phyloP scores from a whole-genome alignment of 2,888 invertebrate species.

The Carterocephalus palaemon region DNA sequence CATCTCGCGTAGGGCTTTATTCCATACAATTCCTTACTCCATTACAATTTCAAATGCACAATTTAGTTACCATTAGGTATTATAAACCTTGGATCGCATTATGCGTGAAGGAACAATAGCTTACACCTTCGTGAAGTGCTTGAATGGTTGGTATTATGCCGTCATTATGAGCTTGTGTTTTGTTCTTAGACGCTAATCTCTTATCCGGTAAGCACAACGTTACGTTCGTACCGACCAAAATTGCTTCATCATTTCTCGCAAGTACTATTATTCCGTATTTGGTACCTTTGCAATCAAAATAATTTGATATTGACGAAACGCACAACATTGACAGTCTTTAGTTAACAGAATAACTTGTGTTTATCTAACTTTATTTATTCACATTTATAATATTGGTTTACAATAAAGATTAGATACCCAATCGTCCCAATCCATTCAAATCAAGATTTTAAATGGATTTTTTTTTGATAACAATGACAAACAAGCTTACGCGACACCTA shows the following conservation, averaged over 20 bases:
- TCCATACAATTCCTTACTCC: constrained; percentile 11
- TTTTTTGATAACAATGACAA: no score
- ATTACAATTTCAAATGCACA: constrained; percentile 21
- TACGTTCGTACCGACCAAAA: not conserved
- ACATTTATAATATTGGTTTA: no score
- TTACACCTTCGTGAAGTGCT: constrained; percentile 7
- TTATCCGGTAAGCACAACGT: not conserved
- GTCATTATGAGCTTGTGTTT: constrained; percentile 19
- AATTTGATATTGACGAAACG: no score
- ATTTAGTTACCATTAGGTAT: constrained; percentile 15
- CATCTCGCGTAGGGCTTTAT: constrained; percentile 6
- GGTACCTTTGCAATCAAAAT: no score
- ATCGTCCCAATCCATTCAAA: no score
- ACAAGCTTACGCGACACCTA: no score
- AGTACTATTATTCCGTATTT: no score
- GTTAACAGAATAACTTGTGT: no score
- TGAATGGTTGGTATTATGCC: constrained; percentile 11
- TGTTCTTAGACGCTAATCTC: constrained; percentile 10
- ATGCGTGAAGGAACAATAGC: constrained; percentile 20
- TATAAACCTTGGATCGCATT: constrained; percentile 16
- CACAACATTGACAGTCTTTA: no score
- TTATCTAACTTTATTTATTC: no score
- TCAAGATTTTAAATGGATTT: no score
- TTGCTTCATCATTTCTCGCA: constrained; percentile 1
- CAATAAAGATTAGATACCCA: no score